Evolutionary conservation across 2,888 invertebrate genomes (phyloP).

Genomic region (Tupiocoris notatus): DNA sequence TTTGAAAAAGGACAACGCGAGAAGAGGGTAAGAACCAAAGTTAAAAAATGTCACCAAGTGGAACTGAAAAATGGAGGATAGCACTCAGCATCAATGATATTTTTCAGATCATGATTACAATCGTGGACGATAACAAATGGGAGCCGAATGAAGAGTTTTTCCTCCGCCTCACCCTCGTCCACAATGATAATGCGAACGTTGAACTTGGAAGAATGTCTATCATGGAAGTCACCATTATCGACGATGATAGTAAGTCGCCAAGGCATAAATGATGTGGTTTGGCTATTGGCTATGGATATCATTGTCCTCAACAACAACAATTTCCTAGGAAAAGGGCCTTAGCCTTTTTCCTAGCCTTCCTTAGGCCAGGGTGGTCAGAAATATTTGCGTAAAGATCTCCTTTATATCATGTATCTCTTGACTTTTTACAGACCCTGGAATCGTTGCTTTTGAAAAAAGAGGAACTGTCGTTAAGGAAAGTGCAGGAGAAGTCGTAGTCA

Average conservation of each 20-base stretch:
- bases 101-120: constrained; percentile 55
- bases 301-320: too few relatives aligned
- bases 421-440: constrained; percentile 59
- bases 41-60: not conserved
- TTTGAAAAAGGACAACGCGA: constrained; percentile 58
- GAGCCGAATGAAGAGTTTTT: constrained; percentile 64
- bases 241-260: constrained; percentile 59
- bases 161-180: constrained; percentile 56
- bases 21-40: constrained; percentile 52
- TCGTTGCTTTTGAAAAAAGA: constrained; percentile 58
- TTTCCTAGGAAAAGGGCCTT: too few relatives aligned
- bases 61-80: not conserved
- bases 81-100: too few relatives aligned
- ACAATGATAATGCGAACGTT: constrained; percentile 52
- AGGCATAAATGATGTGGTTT: too few relatives aligned
- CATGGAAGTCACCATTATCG: constrained; percentile 61
- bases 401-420: constrained; percentile 42
- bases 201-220: constrained; percentile 58
- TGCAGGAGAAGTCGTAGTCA: constrained; percentile 56
- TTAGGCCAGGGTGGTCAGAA: too few relatives aligned
- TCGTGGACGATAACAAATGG: constrained; percentile 62
- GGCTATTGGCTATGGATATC: too few relatives aligned
- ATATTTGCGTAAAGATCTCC: too few relatives aligned
- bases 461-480: constrained; percentile 61
- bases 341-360: too few relatives aligned